These are phyloP conservation scores for Druceiella hillmani DNA, from an alignment of 2,888 invertebrate species.

Conservation along the genomic window DNA sequence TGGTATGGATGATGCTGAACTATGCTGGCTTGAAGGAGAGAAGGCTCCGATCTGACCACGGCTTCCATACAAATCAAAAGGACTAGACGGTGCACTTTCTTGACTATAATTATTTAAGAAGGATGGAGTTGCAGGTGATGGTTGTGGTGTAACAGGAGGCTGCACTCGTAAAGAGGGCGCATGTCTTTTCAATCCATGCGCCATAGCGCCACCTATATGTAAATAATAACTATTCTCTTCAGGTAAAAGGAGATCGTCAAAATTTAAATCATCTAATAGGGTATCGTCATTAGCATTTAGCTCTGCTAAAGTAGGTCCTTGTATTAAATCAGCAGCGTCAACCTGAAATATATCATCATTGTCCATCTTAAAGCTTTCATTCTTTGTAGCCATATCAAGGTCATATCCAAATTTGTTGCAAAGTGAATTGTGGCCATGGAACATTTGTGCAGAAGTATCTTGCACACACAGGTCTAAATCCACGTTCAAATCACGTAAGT, in stretches of 20 bases:
- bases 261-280: constrained; percentile 76
- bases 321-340: constrained; percentile 79
- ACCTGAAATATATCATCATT: constrained; percentile 87
- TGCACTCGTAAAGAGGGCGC: constrained; percentile 29
- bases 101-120: constrained; percentile 3
- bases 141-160: constrained; percentile 32
- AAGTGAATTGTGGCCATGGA: constrained; percentile 33
- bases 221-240: constrained; percentile 59
- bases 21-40: constrained; percentile 63
- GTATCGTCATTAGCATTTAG: constrained; percentile 81
- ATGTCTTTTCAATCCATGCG: too few relatives aligned
- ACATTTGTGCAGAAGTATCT: constrained; percentile 45
- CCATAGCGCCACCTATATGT: constrained; percentile 48
- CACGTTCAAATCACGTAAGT: constrained; percentile 45
- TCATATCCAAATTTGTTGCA: constrained; percentile 41
- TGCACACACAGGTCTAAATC: constrained; percentile 54
- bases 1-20: constrained; percentile 43
- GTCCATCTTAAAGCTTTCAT: constrained; percentile 71
- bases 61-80: constrained; percentile 35
- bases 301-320: constrained; percentile 79
- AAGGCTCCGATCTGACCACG: constrained; percentile 48
- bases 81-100: constrained; percentile 45
- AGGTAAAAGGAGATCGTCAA: constrained; percentile 75
- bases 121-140: constrained; percentile 10
- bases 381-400: constrained; percentile 41